A percentile compares a stretch with the other conserved stretches of the same genome.
phyloP scores from a whole-genome alignment of 2,797 vertebrate species.

The Megaceryle alcyon region DNA sequence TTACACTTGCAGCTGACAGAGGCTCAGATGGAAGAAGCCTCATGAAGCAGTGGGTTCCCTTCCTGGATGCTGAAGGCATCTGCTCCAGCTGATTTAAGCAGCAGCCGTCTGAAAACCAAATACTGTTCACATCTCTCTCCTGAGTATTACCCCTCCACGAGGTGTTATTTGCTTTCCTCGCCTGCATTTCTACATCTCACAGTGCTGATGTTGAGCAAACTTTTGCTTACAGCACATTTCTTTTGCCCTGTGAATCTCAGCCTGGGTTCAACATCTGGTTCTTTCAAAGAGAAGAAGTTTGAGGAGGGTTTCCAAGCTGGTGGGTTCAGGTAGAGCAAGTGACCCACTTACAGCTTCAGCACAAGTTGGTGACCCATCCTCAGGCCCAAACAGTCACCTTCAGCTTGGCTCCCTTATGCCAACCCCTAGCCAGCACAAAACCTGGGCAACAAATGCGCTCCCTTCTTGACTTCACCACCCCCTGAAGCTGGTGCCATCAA shows the following conservation, averaged over 20 bases:
- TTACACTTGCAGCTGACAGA: not conserved
- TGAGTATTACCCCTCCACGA: not conserved
- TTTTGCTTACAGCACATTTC: not conserved
- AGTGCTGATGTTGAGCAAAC: not conserved
- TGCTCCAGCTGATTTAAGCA: not conserved
- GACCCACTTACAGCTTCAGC: not conserved
- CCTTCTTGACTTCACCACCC: not conserved
- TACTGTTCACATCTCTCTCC: fast-evolving
- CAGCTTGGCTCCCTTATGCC: not conserved
- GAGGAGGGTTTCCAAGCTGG: not conserved
- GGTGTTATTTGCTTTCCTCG: not conserved
- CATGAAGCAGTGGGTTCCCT: not conserved
- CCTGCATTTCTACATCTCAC: not conserved
- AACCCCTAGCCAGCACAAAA: not conserved
- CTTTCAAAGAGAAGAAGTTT: not conserved
- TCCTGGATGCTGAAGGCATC: not conserved
- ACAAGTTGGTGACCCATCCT: not conserved
- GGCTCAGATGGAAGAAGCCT: not conserved
- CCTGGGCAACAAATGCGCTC: not conserved
- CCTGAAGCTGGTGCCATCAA: not conserved
- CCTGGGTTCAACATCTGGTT: not conserved
- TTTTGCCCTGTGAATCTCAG: not conserved
- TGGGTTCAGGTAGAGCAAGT: not conserved
- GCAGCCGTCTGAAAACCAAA: not conserved
- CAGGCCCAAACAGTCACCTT: not conserved